These are phyloP conservation scores for Nylanderia fulva DNA, from an alignment of 1,140 invertebrate species.

Conservation along the genomic window DNA sequence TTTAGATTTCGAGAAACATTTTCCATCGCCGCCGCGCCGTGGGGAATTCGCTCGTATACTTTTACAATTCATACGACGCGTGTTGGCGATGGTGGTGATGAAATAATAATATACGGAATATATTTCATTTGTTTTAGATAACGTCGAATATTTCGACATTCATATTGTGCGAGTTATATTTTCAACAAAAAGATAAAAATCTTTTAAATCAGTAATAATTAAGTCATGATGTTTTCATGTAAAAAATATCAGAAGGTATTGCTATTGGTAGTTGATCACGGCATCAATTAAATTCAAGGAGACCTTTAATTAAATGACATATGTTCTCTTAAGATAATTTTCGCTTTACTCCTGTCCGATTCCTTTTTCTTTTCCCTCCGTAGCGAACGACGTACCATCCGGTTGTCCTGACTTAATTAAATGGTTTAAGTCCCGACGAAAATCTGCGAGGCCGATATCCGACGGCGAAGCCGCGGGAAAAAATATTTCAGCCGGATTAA, in stretches of 20 bases:
- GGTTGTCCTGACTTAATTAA: constrained; percentile 76
- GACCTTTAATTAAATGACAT: not conserved
- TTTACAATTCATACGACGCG: constrained; percentile 20
- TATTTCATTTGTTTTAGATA: not conserved
- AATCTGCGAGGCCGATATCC: constrained; percentile 78
- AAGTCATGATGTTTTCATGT: not conserved
- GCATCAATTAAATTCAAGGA: not conserved
- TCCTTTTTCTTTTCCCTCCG: constrained; percentile 9
- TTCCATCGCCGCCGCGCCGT: not conserved
- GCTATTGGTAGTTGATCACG: not conserved
- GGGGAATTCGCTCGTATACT: not conserved
- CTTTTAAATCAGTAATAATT: not conserved
- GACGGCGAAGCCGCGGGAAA: constrained; percentile 68
- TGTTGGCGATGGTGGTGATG: not conserved
- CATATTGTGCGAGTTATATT: not conserved
- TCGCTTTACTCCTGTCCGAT: not conserved
- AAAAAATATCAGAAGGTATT: not conserved
- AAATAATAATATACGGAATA: not conserved
- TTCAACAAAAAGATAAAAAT: not conserved
- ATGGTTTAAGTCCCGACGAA: constrained; percentile 76
- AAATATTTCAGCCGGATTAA: constrained; percentile 85
- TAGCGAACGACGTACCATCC: constrained; percentile 33
- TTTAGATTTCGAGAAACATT: constrained; percentile 52
- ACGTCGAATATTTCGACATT: not conserved
- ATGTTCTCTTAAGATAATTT: constrained; percentile 16